Conservation (phyloP, 2,888 invertebrate species). For the Lymantria monacha region DNA sequence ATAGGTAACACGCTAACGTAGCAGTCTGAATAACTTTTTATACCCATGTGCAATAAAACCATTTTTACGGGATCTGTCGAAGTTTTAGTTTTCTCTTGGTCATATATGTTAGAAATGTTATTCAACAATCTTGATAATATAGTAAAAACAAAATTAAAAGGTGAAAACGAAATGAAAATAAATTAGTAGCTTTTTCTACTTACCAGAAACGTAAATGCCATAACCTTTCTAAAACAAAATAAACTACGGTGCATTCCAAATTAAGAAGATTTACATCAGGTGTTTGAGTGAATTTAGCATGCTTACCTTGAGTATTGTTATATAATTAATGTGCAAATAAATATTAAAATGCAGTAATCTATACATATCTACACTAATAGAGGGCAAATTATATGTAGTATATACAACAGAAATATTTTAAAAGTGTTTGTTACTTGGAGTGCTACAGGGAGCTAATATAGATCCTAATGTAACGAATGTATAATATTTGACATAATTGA, state of each 20-base stretch:
- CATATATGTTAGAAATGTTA: no score
- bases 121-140: no score
- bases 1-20: no score
- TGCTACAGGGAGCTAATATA: conserved; percentile 6
- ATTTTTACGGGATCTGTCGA: no score
- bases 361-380: not conserved
- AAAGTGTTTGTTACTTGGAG: not conserved
- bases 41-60: no score
- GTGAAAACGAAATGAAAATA: no score
- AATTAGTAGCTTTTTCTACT: conserved; percentile 37
- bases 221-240: conserved; percentile 49
- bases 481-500: no score
- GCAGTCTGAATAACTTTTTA: no score
- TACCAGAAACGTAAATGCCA: conserved; percentile 43
- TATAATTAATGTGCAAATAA: conserved; percentile 6
- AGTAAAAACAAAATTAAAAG: no score
- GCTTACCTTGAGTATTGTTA: conserved; percentile 48
- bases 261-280: conserved; percentile 35
- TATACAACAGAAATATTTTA: not conserved
- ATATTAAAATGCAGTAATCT: not conserved
- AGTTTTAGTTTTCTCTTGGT: no score
- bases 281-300: conserved; percentile 45
- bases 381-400: not conserved
- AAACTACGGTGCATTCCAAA: conserved; percentile 37
- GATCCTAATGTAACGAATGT: not conserved